A percentile compares a stretch with the other conserved stretches of the same genome.
These are phyloP conservation scores for Diarsia mendica DNA, from an alignment of 2,888 invertebrate genomes.

Conservation along the genomic window DNA sequence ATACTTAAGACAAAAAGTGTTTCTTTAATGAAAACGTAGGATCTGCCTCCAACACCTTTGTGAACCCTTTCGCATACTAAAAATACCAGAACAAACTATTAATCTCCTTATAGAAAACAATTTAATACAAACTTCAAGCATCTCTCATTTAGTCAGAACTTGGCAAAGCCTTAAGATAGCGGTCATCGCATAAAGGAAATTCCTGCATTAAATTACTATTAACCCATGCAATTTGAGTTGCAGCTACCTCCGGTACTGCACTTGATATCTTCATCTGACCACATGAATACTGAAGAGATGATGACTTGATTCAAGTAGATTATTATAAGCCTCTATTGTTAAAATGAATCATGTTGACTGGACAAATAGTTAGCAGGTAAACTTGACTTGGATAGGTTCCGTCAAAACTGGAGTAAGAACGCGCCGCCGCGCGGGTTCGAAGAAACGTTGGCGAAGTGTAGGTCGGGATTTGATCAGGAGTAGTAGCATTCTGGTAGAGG, in stretches of 20 bases:
- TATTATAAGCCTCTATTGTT: neutral
- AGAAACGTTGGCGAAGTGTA: too few species aligned
- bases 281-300: conserved; percentile 34
- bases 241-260: conserved; percentile 38
- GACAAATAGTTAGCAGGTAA: too few species aligned
- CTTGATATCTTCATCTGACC: conserved; percentile 40
- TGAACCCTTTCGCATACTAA: neutral
- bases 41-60: too few species aligned
- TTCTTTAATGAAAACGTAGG: too few species aligned
- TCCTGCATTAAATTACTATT: conserved; percentile 66
- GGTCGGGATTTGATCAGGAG: too few species aligned
- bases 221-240: conserved; percentile 61
- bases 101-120: conserved; percentile 14
- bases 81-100: conserved; percentile 7
- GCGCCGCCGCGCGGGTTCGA: too few species aligned
- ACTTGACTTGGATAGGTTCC: too few species aligned
- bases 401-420: too few species aligned
- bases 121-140: conserved; percentile 29
- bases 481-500: too few species aligned
- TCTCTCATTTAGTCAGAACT: conserved; percentile 56
- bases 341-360: too few species aligned
- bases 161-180: conserved; percentile 57
- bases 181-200: conserved; percentile 58
- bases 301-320: conserved; percentile 17
- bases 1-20: too few species aligned